Conservation (phyloP, 2,113 vertebrate genomes). For the Microcebus lehilahytsara region DNA sequence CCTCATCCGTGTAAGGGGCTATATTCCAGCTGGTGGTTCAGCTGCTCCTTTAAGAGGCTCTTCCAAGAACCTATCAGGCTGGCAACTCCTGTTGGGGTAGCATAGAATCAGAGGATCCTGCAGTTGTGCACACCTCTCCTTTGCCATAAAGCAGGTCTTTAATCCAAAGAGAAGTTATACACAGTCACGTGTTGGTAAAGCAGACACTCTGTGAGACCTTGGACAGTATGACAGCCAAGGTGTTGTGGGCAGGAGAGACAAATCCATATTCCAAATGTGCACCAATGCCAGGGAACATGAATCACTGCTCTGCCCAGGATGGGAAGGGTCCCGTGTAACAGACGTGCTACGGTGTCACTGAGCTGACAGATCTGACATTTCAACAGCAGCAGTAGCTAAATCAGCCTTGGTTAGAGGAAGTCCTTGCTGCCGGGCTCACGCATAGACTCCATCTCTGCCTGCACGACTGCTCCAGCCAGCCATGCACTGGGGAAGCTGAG, state of each 20-base stretch:
- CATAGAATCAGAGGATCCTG: background rate
- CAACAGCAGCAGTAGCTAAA: background rate
- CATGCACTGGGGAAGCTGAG: background rate
- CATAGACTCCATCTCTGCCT: background rate
- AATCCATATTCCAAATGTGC: background rate
- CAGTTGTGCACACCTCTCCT: background rate
- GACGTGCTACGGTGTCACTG: background rate
- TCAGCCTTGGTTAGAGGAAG: background rate
- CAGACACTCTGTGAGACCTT: background rate
- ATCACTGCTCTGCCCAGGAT: background rate
- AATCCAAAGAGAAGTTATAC: background rate
- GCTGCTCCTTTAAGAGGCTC: background rate
- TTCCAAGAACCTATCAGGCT: background rate
- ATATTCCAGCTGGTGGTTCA: background rate
- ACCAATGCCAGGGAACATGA: background rate
- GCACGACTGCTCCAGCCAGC: background rate
- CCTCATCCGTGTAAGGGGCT: background rate
- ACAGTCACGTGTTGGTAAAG: background rate
- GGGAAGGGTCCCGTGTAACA: background rate
- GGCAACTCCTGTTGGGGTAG: background rate
- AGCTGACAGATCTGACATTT: background rate
- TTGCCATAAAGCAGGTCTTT: background rate
- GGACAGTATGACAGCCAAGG: background rate
- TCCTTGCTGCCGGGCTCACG: background rate
- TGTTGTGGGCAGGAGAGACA: background rate